These are phyloP conservation scores for Mechanitis messenoides DNA, from an alignment of 2,888 invertebrate genomes.

Conservation along the genomic window DNA sequence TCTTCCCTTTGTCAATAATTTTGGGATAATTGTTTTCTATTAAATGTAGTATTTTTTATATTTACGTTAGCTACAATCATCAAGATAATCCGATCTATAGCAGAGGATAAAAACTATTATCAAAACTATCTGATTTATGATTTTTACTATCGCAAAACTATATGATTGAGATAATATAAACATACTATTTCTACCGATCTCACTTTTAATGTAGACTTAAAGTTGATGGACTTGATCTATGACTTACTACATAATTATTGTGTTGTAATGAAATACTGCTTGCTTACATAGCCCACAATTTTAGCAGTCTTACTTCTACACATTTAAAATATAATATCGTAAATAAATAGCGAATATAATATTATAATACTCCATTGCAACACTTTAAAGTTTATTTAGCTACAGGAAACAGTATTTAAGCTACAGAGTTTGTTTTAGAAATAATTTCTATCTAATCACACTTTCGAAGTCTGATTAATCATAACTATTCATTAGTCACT, in stretches of 20 bases:
- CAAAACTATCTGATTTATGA: conserved; percentile 34
- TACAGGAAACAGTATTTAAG: conserved; percentile 42
- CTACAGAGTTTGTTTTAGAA: background rate
- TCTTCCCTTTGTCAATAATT: conserved; percentile 62
- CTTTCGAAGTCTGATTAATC: too few species aligned
- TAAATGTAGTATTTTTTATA: conserved; percentile 31
- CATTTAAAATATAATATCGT: conserved; percentile 50
- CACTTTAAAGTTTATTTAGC: conserved; percentile 57
- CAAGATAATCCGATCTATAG: conserved; percentile 39
- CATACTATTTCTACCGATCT: conserved; percentile 37
- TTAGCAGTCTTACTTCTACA: conserved; percentile 38
- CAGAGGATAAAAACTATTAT: conserved; percentile 50
- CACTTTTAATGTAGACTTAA: conserved; percentile 40
- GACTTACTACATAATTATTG: conserved; percentile 50
- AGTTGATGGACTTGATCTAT: conserved; percentile 37
- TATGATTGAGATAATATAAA: conserved; percentile 20
- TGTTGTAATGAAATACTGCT: conserved; percentile 74
- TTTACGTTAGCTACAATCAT: conserved; percentile 51
- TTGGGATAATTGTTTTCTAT: conserved; percentile 51
- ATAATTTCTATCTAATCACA: too few species aligned
- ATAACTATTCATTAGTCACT: background rate
- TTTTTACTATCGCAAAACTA: conserved; percentile 41
- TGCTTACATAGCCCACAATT: conserved; percentile 32
- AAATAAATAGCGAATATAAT: conserved; percentile 59
- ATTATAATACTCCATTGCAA: conserved; percentile 71